These are phyloP conservation scores for Scortum barcoo DNA, from an alignment of 2,113 vertebrate species.

Conservation along the genomic window DNA sequence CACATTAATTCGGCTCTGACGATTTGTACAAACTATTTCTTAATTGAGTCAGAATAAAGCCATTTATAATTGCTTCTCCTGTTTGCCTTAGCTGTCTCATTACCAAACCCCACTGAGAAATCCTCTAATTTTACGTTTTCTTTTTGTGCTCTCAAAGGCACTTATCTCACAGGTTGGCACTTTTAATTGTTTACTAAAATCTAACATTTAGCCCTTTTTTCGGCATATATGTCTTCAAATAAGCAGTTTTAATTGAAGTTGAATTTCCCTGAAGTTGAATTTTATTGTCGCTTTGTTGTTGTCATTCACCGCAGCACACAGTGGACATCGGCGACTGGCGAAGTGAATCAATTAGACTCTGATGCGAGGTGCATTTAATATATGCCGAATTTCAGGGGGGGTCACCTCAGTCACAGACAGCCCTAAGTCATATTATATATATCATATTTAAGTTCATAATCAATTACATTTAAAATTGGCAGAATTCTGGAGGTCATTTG, in stretches of 20 bases:
- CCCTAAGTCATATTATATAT: fast-evolving
- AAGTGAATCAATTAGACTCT: neutral
- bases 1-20: neutral
- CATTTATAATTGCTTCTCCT: neutral
- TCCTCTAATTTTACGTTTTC: neutral
- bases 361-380: no score
- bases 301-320: neutral
- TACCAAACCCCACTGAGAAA: neutral
- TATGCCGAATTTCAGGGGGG: neutral
- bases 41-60: neutral
- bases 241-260: neutral
- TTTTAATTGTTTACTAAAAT: neutral
- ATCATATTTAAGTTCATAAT: neutral
- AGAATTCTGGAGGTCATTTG: constrained; percentile 13
- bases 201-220: neutral
- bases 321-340: neutral
- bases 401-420: fast-evolving
- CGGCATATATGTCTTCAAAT: neutral
- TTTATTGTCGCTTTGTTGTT: neutral
- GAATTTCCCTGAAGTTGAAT: neutral
- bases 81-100: neutral
- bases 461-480: neutral
- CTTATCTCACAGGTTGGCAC: neutral
- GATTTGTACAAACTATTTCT: fast-evolving
- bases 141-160: neutral